Percentiles rank a stretch among this genome's conserved stretches.
Conservation (phyloP, 2,797 vertebrate species). For the Macroramphosus scolopax region DNA sequence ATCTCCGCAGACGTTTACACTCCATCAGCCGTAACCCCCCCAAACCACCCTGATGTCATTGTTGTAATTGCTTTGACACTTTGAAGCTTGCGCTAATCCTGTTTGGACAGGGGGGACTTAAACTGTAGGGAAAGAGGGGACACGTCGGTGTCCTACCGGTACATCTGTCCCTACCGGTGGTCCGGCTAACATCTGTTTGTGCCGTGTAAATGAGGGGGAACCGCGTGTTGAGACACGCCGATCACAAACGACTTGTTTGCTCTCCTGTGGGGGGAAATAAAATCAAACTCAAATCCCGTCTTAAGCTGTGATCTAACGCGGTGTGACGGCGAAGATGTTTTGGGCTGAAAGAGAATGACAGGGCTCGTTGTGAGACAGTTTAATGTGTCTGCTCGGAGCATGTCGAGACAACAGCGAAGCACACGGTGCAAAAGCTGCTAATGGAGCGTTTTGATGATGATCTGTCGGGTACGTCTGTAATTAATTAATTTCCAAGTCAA, state of each 20-base stretch:
- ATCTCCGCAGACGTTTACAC: constrained; percentile 59
- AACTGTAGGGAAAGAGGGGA: constrained; percentile 57
- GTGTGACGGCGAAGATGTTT: too few species aligned
- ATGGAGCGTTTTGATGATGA: constrained; percentile 11
- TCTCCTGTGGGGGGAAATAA: constrained; percentile 21
- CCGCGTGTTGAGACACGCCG: too few species aligned
- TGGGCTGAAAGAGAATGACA: too few species aligned
- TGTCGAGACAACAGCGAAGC: too few species aligned
- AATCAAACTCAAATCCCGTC: constrained; percentile 35
- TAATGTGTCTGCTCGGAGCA: too few species aligned
- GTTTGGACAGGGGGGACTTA: constrained; percentile 64
- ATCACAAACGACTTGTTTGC: not conserved
- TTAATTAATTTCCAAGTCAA: constrained; percentile 15
- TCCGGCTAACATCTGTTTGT: constrained; percentile 42
- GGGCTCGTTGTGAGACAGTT: too few species aligned
- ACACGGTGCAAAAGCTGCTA: constrained; percentile 8
- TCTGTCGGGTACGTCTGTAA: constrained; percentile 11
- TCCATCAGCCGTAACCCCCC: constrained; percentile 54
- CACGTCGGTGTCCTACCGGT: constrained; percentile 25
- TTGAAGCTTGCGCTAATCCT: constrained; percentile 69
- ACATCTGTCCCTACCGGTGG: constrained; percentile 48
- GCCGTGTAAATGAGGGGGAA: constrained; percentile 19
- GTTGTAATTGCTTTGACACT: constrained; percentile 69
- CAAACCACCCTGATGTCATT: constrained; percentile 62
- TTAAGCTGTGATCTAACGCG: too few species aligned